phyloP scores from a whole-genome alignment of 2,888 invertebrate species.

The Myopa testacea region DNA sequence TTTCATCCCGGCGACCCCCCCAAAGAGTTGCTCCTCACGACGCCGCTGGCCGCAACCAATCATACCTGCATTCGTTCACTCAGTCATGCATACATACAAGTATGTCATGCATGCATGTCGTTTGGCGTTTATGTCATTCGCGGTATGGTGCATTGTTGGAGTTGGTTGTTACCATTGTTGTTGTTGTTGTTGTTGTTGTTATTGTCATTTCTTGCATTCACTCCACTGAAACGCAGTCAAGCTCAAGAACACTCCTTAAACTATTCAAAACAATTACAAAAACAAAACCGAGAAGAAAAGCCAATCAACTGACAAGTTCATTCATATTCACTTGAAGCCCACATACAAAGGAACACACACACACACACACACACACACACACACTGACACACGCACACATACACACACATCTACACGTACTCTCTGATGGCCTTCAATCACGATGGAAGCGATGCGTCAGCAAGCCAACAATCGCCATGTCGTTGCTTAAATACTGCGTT shows the following conservation, averaged over 20 bases:
- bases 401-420: too few species aligned
- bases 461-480: neutral
- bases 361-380: too few species aligned
- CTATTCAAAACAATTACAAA: conserved; percentile 1
- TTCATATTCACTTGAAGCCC: conserved; percentile 31
- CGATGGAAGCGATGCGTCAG: conserved; percentile 19
- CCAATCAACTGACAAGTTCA: conserved; percentile 45
- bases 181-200: conserved; percentile 27
- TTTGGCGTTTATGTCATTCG: conserved; percentile 9
- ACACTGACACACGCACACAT: too few species aligned
- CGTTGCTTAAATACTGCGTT: too few species aligned
- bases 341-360: too few species aligned
- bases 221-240: conserved; percentile 53
- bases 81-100: neutral
- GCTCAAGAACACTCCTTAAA: conserved; percentile 66
- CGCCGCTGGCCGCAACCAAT: too few species aligned
- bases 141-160: neutral
- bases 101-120: neutral
- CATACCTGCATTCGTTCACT: neutral
- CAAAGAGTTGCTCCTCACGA: too few species aligned
- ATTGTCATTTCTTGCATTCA: conserved; percentile 11
- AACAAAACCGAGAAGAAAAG: conserved; percentile 46
- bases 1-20: too few species aligned
- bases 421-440: conserved; percentile 11
- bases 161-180: neutral